Evolutionary conservation across 2,797 vertebrate genomes (phyloP).

Genomic region (Catamblyrhynchus diadema): DNA sequence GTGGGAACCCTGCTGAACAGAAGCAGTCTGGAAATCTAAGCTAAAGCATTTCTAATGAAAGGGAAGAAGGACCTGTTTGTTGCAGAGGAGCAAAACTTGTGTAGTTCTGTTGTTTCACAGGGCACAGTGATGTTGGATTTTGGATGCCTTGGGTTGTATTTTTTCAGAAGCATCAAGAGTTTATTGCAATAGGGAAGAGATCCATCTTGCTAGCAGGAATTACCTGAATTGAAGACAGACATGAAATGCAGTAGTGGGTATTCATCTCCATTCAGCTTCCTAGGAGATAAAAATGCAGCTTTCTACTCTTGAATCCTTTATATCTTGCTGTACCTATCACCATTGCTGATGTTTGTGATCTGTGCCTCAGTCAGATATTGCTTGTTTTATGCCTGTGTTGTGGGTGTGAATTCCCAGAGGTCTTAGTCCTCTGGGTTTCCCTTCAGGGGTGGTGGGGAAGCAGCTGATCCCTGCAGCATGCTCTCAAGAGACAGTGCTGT

Average conservation of each 20-base stretch:
- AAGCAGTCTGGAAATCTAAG: background rate
- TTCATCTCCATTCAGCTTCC: background rate
- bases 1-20: background rate
- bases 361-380: background rate
- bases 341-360: background rate
- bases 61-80: fast-evolving
- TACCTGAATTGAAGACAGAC: background rate
- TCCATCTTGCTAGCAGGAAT: background rate
- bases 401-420: background rate
- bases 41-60: background rate
- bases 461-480: background rate
- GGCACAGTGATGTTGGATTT: background rate
- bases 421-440: background rate
- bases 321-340: background rate
- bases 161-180: background rate
- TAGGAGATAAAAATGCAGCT: background rate
- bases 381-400: background rate
- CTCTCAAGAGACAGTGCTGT: background rate
- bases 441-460: background rate
- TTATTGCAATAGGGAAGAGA: background rate
- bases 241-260: background rate
- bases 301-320: background rate
- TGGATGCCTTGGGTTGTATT: background rate
- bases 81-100: background rate
- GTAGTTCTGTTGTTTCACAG: background rate